These are phyloP conservation scores for Zeus faber DNA, from an alignment of 2,113 vertebrate genomes.

Conservation along the genomic window DNA sequence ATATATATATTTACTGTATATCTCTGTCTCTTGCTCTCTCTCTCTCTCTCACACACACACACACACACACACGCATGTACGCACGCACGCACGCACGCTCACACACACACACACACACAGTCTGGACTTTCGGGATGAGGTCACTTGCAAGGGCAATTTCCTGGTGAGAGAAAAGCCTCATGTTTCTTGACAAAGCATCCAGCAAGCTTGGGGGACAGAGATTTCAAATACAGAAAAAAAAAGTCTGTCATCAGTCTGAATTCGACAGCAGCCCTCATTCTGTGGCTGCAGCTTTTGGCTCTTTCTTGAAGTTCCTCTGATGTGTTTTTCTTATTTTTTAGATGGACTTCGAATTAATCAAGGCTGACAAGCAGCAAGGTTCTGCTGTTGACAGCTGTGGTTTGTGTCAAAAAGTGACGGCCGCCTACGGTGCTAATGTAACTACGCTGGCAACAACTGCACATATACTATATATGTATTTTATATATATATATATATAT, in stretches of 20 bases:
- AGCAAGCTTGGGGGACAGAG: conserved; percentile 45
- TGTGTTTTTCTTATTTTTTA: conserved; percentile 36
- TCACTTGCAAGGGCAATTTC: too few species aligned
- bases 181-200: conserved; percentile 61
- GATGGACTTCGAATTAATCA: conserved; percentile 13
- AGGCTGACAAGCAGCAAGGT: background rate
- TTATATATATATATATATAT: background rate
- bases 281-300: too few species aligned
- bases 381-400: background rate
- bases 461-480: background rate
- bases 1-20: too few species aligned
- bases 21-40: too few species aligned
- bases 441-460: background rate
- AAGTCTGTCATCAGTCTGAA: too few species aligned
- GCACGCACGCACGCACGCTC: conserved; percentile 3
- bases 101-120: conserved; percentile 30
- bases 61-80: conserved; percentile 42
- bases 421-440: background rate
- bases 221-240: too few species aligned
- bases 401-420: background rate
- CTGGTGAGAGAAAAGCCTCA: conserved; percentile 56
- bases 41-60: too few species aligned
- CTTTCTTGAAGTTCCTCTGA: conserved; percentile 45
- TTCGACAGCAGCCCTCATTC: too few species aligned
- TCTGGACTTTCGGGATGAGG: conserved; percentile 43